Conservation (phyloP, 53 echinoderm and acorn worm species). For the Apostichopus leukothele region DNA sequence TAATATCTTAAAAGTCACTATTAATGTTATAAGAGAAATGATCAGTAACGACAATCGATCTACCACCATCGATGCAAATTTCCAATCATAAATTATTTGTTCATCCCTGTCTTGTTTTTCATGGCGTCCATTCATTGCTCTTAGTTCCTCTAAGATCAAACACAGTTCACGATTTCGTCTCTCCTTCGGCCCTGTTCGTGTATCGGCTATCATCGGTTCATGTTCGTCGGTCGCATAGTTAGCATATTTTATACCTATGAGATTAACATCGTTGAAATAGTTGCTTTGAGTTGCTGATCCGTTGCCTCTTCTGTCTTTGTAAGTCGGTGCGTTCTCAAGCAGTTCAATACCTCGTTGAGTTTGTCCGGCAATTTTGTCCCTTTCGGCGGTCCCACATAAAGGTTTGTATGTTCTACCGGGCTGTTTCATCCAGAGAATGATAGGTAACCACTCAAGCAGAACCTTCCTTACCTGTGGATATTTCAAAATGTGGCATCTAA, state of each 20-base stretch:
- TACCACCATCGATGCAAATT: constrained; percentile 87
- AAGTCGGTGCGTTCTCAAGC: constrained; percentile 37
- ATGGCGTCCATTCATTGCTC: constrained; percentile 74
- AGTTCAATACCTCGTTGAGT: constrained; percentile 32
- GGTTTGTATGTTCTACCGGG: constrained; percentile 63
- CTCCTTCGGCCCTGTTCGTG: constrained; percentile 11
- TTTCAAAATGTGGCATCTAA: background rate
- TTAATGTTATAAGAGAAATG: constrained; percentile 69
- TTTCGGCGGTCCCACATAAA: constrained; percentile 22
- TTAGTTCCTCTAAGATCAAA: constrained; percentile 72
- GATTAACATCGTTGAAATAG: constrained; percentile 83
- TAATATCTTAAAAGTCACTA: constrained; percentile 67
- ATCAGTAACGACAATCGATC: constrained; percentile 73
- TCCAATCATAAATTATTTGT: constrained; percentile 84
- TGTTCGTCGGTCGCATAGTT: constrained; percentile 79
- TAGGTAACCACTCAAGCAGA: constrained; percentile 87
- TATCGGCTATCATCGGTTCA: constrained; percentile 67
- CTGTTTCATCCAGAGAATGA: constrained; percentile 87
- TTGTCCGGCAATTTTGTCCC: constrained; percentile 46
- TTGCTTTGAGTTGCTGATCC: constrained; percentile 63
- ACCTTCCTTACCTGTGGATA: constrained; percentile 64
- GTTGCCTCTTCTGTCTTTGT: constrained; percentile 57
- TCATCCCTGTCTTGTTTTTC: constrained; percentile 76
- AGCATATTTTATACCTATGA: constrained; percentile 93
- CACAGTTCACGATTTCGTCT: constrained; percentile 44